Percentiles rank a stretch among this genome's conserved stretches.
phyloP scores from a whole-genome alignment of 1,140 invertebrate species.

The Nixonia krombeini region DNA sequence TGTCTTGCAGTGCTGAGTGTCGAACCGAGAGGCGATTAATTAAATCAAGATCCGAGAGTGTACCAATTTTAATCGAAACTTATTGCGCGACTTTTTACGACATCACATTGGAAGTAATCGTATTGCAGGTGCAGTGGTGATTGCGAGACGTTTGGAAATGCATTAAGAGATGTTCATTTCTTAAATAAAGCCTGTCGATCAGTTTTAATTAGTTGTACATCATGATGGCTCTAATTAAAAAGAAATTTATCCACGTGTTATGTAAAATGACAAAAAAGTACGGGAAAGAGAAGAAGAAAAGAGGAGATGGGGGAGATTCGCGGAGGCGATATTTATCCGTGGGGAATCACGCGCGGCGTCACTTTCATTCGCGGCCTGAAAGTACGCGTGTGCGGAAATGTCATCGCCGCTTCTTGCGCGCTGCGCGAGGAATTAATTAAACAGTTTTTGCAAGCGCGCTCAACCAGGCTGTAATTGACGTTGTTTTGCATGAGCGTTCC shows the following conservation, averaged over 20 bases:
- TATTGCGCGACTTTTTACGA: constrained; percentile 2
- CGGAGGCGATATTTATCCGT: too few relatives aligned
- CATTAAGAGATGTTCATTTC: background rate
- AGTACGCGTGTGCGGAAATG: constrained; percentile 1
- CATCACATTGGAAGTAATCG: background rate
- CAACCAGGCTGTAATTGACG: constrained; percentile 49
- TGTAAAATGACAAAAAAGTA: background rate
- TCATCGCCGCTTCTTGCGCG: constrained; percentile 47
- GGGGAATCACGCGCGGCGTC: background rate
- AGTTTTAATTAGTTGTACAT: too few relatives aligned
- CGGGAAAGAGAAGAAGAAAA: too few relatives aligned
- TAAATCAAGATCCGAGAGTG: background rate
- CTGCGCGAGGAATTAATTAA: constrained; percentile 56
- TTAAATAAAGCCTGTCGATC: background rate
- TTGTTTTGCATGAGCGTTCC: constrained; percentile 46
- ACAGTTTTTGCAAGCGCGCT: constrained; percentile 46
- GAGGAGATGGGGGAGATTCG: too few relatives aligned
- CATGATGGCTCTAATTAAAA: too few relatives aligned
- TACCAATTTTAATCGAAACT: constrained; percentile 3
- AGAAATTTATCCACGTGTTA: background rate
- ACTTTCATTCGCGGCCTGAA: background rate
- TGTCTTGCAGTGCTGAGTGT: background rate
- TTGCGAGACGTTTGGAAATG: background rate
- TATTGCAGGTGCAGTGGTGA: background rate
- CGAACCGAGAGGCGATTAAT: constrained; percentile 3